Base-by-base conservation (phyloP, 2,888 invertebrate species). In the Carabus problematicus region DNA sequence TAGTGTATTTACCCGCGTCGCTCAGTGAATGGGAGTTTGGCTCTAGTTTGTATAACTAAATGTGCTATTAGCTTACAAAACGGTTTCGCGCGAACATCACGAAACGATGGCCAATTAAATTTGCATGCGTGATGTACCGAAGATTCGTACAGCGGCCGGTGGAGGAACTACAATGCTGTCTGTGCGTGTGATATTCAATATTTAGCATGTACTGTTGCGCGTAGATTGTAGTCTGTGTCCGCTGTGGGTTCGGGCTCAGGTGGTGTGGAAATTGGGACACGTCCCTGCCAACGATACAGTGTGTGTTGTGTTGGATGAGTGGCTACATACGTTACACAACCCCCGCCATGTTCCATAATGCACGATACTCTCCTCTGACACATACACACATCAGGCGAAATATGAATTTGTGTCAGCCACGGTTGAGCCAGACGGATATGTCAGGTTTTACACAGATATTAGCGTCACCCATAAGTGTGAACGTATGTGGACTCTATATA, bases 31-130 rank as follows among this genome's bases (percentile, higher is more conserved):
- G 62, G 69, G 43, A 70, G 60, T 66, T 69, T 55, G 64, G 43
- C 52, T 41, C 42, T 64, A 67, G 58, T 69, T 69, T 69, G 71
- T 69, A 55, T 52, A 59, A 59, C 70, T 58, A 68, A 71, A 71
- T 68, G 68, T 49, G 67, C 62, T 67, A 67, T 68, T 59, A 58
- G 59, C 60, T 52, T 66, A 43, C 54, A 59, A 63, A 71, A 63
- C 41, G 59, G 59, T 66, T 66, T 66, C 66, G 12, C 49, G 66
- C 49, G 66, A n/a, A 66, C 54, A 67, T 54, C 59, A 42, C 39
- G 71, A 43, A 58, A 63, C 67, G 49, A 66, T 47, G 47, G 56
- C 49, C 45, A 56, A 63, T 71, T 71, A 55, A 64, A 71, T 64
- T 69, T 64, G 71, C 63, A 68, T 71, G 62, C 55, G 64, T 68